Base-by-base conservation (phyloP, 2,888 invertebrate species). In the Scaptodrosophila latifasciaeformis region DNA sequence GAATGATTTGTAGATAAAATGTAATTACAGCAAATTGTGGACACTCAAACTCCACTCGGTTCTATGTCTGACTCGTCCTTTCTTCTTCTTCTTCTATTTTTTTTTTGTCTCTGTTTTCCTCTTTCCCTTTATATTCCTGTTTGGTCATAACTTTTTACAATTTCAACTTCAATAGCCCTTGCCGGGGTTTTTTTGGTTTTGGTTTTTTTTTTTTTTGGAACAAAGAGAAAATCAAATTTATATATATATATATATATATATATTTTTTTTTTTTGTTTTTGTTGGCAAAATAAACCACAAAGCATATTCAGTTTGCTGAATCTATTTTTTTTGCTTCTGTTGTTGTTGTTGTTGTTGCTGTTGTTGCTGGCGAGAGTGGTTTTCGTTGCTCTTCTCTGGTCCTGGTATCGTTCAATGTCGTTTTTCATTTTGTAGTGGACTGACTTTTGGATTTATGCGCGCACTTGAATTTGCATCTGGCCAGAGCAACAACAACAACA, bases 401-500 rank as follows among this genome's bases (percentile, higher is more conserved):
- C 31, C 40, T 19, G 40, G 59, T 47, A 46, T 54, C 58, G 67
- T 52, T 67, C 55, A 53, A 37, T 46, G 13, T 13, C 49, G 30
- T 48, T 59, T 60, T 59, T 45, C 48, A 57, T 55, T 67, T 48
- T 70, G 47, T 54, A 59, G 52, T 65, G 54, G 63, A 62, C 68
- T 78, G 66, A 62, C 69, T 79, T 76, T 71, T 57, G 74, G 80
- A 79, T 72, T 72, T 79, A 76, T 72, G 74, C 67, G 70, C 74
- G 40, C 70, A 69, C 72, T 72, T 76, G 70, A 72, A 72, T 72
- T 79, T 72, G 80, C 72, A 72, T 72, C 79, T 64, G 60, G 54
- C 60, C 74, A 59, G 68, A 56, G 47, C 59, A 58, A 35, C 43
- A 44, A 9, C 42, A n/a, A 4, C 56, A 35, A 31, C 34, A 34